Base-by-base conservation (phyloP, 2,888 invertebrate species). In the Calliscelio sp. region DNA sequence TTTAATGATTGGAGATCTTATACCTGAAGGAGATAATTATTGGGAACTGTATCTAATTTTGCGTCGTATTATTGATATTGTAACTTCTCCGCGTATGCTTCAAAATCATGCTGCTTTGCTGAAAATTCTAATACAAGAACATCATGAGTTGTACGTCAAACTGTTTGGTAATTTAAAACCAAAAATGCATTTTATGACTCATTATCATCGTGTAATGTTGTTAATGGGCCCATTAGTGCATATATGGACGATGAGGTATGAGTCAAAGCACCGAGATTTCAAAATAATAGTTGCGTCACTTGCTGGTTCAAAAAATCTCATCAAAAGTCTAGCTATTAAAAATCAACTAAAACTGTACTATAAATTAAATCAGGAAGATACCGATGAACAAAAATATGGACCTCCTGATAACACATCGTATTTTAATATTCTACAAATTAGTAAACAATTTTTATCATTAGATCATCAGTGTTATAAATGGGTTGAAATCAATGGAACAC, bases 111-210 rank as follows among this genome's bases (percentile, higher is more conserved):
- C 11, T 18, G 55, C 55, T 32, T 32, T 32, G 16, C 24, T 57
- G 11, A 57, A 57, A 5, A 16, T 32, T 32, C 32, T 57, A 18
- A 57, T 57, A 18, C 11, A 18, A 16, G 55, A 57, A 18, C 32
- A 32, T 22, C 28, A 57, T 32, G n/a, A 16, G 18, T 14, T 32
- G 10, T 32, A 57, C 18, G 32, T 32, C 32, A 32, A 81, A 51
- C 49, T 81, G 8, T 32, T 66, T 20, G 74, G 68, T 14, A 20
- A 35, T 44, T 81, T 81, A 18, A 53, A 66, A 18, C 74, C 74
- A 0, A 81, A 81, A 38, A 53, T 66, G 35, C 74, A 81, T 61
- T 59, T 81, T 22, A 28, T 81, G 38, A 38, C 61, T 8, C 81
- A 81, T 22, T 81, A 74, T 25, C 24, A 57, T 1, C 25, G 57